Evolutionary conservation across 2,113 vertebrate species (phyloP), one percentile per base, ranked within the genome.

Genomic region (Zingel zingel): DNA sequence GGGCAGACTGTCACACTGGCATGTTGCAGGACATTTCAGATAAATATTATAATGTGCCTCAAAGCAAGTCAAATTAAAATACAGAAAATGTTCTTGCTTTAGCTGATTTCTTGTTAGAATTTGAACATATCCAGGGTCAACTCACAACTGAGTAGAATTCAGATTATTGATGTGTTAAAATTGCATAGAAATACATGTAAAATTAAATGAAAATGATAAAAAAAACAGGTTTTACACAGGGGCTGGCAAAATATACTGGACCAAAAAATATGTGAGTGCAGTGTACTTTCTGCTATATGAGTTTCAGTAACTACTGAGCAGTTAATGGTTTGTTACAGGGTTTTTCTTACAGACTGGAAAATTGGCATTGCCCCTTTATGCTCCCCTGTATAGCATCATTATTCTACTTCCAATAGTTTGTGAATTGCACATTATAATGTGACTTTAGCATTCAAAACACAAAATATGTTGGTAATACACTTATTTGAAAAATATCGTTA

Each of bases 1-100:
- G 88, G 70, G 72, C 75, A 71, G 83, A 50, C 84, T 89, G 81
- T 84, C 74, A 88, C 67, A 67, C 56, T 85, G 81, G 64, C 79
- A 79, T 81, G 80, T 87, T 79, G 53, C 80, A 83, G 78, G 57
- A 84, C 86, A 78, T 74, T 79, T 83, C 51, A 81, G 84, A 86
- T 82, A 70, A 80, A 80, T 63, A 86, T 61, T 74, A 57, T 69
- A 83, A 82, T 70, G 43, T 3, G 14, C 50, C 50, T 68, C 19
- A 30, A 56, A 73, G 81, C 82, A 65, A 65, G 33, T 66, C 53
- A 45, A 64, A 80, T 74, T 47, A 23, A 47, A 54, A 67, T 16
- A 59, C 10, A 56, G 5, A 39, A 72, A 63, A 33, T 12, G n/a
- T 36, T 25, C 21, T 16, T 23, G 21, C 43, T 51, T 30, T 53